Evolutionary conservation across 2,797 vertebrate genomes (phyloP), one percentile per base, ranked within the genome.

Genomic region (Varecia variegata): DNA sequence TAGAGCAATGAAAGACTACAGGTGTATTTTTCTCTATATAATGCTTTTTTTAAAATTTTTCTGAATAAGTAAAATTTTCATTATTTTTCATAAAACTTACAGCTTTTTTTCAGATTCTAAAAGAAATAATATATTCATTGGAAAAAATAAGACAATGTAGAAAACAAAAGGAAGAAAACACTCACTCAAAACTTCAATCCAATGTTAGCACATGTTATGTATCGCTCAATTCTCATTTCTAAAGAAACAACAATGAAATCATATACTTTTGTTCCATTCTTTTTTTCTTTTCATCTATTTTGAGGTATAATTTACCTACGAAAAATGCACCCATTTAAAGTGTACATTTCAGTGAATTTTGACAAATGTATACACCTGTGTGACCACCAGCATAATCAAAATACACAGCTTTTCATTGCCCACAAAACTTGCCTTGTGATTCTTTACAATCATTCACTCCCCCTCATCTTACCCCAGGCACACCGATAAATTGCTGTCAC

Each of bases 281-380:
- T 58, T 50, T 88, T 65, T 83, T 12, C 21, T 52, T 76, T 54
- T 71, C 8, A 56, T 62, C 32, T 9, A 77, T 77, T 50, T 67
- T 77, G n/a, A 80, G 3, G 5, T 62, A 38, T 52, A 67, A 81
- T 38, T 88, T 91, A 76, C 6, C 86, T 74, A 21, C 3, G 3
- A 92, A 52, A 80, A 87, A 56, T 50, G 1, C 2, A 23, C 25
- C 13, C 21, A 25, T 40, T 71, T 88, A 32, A 73, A 70, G 5
- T 89, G 7, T 83, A 70, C 76, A 71, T 92, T 74, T 87, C 62
- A 74, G 0, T 87, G 27, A 81, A 58, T 95, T 93, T 97, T 86
- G n/a, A 20, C 38, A 92, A 65, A 50, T 47, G 10, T 35, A 5
- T 38, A 45, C 8, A 32, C 27, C 38, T 50, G 2, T 77, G 38